Evolutionary conservation across 2,113 vertebrate species (phyloP).

Genomic region (Malaclemys terrapin): DNA sequence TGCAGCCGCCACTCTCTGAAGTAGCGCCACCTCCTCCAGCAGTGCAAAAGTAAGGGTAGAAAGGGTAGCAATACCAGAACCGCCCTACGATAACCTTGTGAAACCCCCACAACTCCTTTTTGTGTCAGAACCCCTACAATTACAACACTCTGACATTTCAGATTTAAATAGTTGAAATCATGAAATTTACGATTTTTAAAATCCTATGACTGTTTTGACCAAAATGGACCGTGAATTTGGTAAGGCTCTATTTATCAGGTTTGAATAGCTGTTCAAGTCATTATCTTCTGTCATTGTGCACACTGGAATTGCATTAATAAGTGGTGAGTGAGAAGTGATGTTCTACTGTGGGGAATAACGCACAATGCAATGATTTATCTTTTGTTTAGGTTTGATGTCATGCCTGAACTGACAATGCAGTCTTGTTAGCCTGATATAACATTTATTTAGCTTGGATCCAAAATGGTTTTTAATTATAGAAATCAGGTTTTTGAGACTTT

Average conservation of each 20-base stretch:
- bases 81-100: too few relatives aligned
- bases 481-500: background rate
- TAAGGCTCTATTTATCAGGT: background rate
- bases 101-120: too few relatives aligned
- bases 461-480: background rate
- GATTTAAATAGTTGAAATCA: too few relatives aligned
- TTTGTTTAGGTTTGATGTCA: slow-evolving; percentile 59
- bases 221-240: too few relatives aligned
- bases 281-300: slow-evolving; percentile 25
- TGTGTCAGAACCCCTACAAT: too few relatives aligned
- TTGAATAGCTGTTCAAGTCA: background rate
- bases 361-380: slow-evolving; percentile 26
- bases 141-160: too few relatives aligned
- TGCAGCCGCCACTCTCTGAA: too few relatives aligned
- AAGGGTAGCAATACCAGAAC: too few relatives aligned
- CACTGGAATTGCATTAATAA: slow-evolving; percentile 24
- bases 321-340: slow-evolving; percentile 57
- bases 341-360: background rate
- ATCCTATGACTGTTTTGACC: too few relatives aligned
- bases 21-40: too few relatives aligned
- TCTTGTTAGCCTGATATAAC: background rate
- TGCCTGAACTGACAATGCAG: background rate
- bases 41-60: too few relatives aligned
- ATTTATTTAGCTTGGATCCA: background rate
- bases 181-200: too few relatives aligned